Evolutionary conservation across 2,888 invertebrate genomes (phyloP).

Genomic region (Drosophila lacicola): DNA sequence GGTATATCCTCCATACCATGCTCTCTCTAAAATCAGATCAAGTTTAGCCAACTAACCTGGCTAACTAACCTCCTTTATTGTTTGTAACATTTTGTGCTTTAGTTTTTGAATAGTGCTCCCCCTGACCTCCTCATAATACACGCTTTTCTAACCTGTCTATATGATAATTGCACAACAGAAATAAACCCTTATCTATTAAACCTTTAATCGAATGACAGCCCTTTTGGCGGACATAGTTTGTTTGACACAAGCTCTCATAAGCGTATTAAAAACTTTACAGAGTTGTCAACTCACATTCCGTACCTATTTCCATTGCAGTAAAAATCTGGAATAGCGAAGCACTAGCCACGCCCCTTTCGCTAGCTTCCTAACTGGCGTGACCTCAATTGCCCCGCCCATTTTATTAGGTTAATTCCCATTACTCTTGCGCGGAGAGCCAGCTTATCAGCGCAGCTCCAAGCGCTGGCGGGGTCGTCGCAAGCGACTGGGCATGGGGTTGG

Average conservation of each 20-base stretch:
- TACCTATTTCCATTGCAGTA: constrained; percentile 36
- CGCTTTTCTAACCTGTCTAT: too few species aligned
- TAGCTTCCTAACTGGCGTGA: constrained; percentile 16
- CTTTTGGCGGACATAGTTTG: constrained; percentile 1
- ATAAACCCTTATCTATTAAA: not conserved
- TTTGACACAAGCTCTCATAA: not conserved
- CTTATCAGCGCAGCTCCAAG: constrained; percentile 35
- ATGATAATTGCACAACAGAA: not conserved
- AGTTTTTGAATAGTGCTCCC: too few species aligned
- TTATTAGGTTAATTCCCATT: constrained; percentile 53
- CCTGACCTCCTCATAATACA: too few species aligned
- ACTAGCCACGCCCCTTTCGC: constrained; percentile 7
- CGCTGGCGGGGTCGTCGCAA: not conserved
- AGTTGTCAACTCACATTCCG: constrained; percentile 14
- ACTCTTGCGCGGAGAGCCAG: constrained; percentile 3
- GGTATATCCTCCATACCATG: too few species aligned
- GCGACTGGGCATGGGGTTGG: not conserved
- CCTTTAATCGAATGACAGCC: not conserved
- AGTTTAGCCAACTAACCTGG: too few species aligned
- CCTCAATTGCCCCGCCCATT: constrained; percentile 38
- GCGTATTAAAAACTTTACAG: constrained; percentile 5
- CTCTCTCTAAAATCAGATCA: too few species aligned
- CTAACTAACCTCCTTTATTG: too few species aligned
- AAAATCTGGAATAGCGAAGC: constrained; percentile 14
- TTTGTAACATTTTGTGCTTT: too few species aligned